Conservation (phyloP, 2,113 vertebrate species). For the Bujurquina vittata region DNA sequence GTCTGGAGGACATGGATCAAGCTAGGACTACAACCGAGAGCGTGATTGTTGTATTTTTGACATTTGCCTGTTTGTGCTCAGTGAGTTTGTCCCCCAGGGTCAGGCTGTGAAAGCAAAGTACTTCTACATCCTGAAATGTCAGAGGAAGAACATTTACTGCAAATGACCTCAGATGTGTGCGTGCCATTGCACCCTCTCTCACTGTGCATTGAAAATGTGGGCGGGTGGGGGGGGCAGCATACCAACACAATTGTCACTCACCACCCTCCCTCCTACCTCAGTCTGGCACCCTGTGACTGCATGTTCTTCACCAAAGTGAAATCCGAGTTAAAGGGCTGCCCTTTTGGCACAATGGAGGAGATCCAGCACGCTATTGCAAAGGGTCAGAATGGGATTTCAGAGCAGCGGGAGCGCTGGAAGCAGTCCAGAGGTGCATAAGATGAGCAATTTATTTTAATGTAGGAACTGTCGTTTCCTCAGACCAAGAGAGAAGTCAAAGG, state of each 20-base stretch:
- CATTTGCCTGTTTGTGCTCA: neutral
- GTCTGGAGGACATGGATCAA: neutral
- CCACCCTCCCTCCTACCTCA: neutral
- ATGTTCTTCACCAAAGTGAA: neutral
- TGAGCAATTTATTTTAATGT: neutral
- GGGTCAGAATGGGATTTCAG: neutral
- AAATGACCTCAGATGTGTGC: neutral
- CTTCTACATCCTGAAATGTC: neutral
- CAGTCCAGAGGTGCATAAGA: neutral
- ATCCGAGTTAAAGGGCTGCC: neutral
- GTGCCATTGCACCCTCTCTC: neutral
- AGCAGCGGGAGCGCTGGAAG: too few relatives aligned
- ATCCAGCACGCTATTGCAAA: neutral
- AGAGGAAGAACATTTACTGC: neutral
- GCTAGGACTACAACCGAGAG: neutral
- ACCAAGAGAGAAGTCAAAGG: neutral
- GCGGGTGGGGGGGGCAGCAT: too few relatives aligned
- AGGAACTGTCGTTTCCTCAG: neutral
- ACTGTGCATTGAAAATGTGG: neutral
- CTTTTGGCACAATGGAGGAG: neutral
- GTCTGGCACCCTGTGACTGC: neutral
- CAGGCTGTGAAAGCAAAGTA: neutral
- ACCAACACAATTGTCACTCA: neutral
- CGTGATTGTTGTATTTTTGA: neutral
- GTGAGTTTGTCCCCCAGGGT: neutral